These are phyloP conservation scores for Triplophysa yarkandensis DNA, from an alignment of 2,797 vertebrate species.

Conservation along the genomic window DNA sequence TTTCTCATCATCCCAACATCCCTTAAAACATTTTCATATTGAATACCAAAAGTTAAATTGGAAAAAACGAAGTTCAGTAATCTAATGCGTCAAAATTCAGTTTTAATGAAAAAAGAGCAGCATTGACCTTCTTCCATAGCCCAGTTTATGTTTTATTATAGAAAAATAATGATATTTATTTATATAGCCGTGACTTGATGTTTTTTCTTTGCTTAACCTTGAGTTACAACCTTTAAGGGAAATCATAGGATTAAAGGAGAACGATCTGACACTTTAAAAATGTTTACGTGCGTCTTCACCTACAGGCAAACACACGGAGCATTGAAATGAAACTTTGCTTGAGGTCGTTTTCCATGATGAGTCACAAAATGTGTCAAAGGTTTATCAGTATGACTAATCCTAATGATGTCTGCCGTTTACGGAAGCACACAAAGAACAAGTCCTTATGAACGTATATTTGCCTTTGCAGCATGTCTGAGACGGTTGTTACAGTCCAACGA, in stretches of 20 bases:
- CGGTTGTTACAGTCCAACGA: neutral
- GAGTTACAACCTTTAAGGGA: neutral
- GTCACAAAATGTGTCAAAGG: conserved; percentile 36
- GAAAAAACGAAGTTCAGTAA: no score
- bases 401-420: conserved; percentile 13
- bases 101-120: no score
- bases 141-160: neutral
- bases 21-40: no score
- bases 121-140: no score
- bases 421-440: neutral
- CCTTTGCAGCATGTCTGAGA: neutral
- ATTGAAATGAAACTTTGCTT: neutral
- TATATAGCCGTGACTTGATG: no score
- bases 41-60: no score
- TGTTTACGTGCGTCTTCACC: neutral
- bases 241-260: neutral
- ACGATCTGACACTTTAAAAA: conserved; percentile 1
- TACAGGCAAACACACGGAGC: neutral
- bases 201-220: neutral
- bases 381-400: conserved; percentile 53
- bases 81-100: no score
- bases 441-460: neutral
- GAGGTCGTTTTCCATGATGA: conserved; percentile 43
- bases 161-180: no score
- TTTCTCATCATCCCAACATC: no score